These are phyloP conservation scores for Plestiodon gilberti DNA, from an alignment of 2,113 vertebrate genomes.

Conservation along the genomic window DNA sequence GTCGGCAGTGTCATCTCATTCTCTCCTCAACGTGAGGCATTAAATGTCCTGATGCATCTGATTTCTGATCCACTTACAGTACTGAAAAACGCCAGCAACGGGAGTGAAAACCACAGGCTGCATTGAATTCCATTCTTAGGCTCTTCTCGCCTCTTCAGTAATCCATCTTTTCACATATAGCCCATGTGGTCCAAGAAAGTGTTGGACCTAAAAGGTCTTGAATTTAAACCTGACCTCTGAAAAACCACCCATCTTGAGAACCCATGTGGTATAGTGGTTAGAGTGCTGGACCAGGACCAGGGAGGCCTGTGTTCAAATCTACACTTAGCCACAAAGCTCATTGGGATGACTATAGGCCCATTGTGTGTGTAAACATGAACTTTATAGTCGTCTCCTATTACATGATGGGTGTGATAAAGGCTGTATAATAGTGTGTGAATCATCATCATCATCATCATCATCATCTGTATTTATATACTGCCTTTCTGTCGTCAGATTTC, in stretches of 20 bases:
- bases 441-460: too few species aligned
- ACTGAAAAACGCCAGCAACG: accelerated
- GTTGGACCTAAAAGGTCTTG: neutral
- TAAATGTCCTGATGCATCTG: constrained; percentile 57
- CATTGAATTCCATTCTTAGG: neutral
- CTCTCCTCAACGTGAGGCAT: constrained; percentile 50
- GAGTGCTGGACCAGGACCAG: neutral
- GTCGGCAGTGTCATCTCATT: constrained; percentile 45
- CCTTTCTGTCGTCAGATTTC: too few species aligned
- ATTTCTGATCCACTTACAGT: neutral
- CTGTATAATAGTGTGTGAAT: too few species aligned
- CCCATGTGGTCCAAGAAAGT: neutral
- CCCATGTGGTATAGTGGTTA: neutral
- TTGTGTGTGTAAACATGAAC: too few species aligned
- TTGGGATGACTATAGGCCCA: too few species aligned
- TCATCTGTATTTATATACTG: too few species aligned
- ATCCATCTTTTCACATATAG: neutral
- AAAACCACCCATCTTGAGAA: too few species aligned
- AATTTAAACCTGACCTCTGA: too few species aligned
- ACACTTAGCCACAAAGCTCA: neutral
- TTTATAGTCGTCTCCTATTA: too few species aligned
- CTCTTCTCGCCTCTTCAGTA: neutral
- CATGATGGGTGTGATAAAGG: neutral
- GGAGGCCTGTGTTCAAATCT: neutral
- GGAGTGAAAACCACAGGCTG: neutral